Percentiles rank a stretch among this genome's conserved stretches.
Evolutionary conservation across 2,113 vertebrate species (phyloP).

Genomic region (Ptilorrhoa leucosticta): DNA sequence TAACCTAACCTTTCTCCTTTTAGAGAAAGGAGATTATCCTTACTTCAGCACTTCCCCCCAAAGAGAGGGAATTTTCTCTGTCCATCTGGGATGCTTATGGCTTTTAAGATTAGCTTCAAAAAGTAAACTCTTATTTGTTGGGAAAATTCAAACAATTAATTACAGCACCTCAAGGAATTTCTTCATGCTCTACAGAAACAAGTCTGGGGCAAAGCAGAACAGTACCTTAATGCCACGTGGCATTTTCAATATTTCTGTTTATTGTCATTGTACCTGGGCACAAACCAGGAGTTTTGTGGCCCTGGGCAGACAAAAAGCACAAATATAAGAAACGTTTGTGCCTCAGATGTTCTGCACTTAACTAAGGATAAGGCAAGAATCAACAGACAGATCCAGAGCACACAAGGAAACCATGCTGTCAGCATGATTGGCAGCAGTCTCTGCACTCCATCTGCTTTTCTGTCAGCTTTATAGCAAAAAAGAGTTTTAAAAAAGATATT

Average conservation of each 20-base stretch:
- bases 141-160: background rate
- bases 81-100: background rate
- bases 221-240: background rate
- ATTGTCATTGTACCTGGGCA: background rate
- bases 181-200: background rate
- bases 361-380: background rate
- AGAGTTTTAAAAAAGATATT: background rate
- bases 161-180: background rate
- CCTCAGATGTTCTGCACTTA: background rate
- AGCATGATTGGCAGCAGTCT: background rate
- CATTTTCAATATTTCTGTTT: background rate
- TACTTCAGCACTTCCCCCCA: background rate
- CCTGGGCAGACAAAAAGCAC: background rate
- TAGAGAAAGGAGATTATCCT: background rate
- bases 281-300: background rate
- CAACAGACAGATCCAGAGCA: background rate
- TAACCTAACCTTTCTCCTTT: background rate
- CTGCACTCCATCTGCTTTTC: background rate
- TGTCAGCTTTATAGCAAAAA: background rate
- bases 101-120: background rate
- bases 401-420: background rate
- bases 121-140: background rate
- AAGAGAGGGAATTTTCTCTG: background rate
- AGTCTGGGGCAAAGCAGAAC: background rate
- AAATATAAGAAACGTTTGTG: background rate